Conservation (phyloP, 1,140 invertebrate species). For the Hycleus cichorii region DNA sequence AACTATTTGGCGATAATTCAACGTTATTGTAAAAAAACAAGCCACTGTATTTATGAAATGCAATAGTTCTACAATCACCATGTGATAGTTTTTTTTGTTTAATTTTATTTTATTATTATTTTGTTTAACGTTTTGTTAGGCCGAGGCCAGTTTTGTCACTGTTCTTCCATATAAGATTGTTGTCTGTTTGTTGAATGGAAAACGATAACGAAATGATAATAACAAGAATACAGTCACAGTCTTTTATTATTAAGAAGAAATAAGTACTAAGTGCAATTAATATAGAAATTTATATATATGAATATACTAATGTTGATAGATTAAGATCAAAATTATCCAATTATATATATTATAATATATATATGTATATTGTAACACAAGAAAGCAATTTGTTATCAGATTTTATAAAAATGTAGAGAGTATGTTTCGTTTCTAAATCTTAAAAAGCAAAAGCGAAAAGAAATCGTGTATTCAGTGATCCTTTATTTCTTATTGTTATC, state of each 20-base stretch:
- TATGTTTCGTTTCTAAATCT: too few relatives aligned
- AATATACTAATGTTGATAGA: constrained; percentile 20
- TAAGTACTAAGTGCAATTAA: constrained; percentile 36
- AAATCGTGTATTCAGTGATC: too few relatives aligned
- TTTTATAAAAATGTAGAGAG: neutral
- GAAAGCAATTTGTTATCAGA: constrained; percentile 15
- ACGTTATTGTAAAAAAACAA: neutral
- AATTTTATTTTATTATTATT: constrained; percentile 24
- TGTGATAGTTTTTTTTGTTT: constrained; percentile 37
- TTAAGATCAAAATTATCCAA: constrained; percentile 15
- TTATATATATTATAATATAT: constrained; percentile 18
- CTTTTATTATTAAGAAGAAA: constrained; percentile 24
- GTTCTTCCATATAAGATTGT: constrained; percentile 35
- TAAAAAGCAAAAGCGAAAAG: too few relatives aligned
- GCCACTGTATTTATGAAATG: neutral
- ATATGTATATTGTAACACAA: too few relatives aligned
- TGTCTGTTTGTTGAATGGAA: too few relatives aligned
- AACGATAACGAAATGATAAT: constrained; percentile 2
- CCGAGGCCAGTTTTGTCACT: constrained; percentile 35
- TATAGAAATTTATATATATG: constrained; percentile 31
- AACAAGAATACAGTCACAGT: constrained; percentile 17
- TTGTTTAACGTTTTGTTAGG: constrained; percentile 34
- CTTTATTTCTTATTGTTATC: too few relatives aligned
- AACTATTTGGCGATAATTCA: neutral
- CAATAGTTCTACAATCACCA: constrained; percentile 23